Base-by-base conservation (phyloP, 2,888 invertebrate species). In the Atethmia centrago region DNA sequence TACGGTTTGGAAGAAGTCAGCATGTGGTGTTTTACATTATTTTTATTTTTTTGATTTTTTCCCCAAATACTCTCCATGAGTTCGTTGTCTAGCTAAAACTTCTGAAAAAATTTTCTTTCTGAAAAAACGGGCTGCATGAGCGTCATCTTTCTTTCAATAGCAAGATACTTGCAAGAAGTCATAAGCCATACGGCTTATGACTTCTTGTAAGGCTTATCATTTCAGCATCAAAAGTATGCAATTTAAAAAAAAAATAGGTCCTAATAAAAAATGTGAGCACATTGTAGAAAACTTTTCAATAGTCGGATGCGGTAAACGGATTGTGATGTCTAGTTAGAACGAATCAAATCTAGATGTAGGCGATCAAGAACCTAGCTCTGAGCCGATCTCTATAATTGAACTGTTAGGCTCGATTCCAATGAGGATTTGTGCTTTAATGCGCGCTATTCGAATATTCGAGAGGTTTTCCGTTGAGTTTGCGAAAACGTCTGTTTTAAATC, bases 251-350 rank as follows among this genome's bases (percentile, higher is more conserved):
- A 55, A 42, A 2, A 12, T 5, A 16, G n/a, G 47, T 69, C 49
- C 51, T 70, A 59, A 36, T 64, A 56, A 62, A 68, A 74, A 76
- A 69, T 78, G 67, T 89, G 90, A 49, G 74, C 19, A 80, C 92
- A 94, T 82, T 95, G 91, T 94, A 82, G 94, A 92, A 64, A 78
- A 75, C 67, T 87, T 93, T 94, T 94, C 94, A 95, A 94, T 94
- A 92, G 91, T 92, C 89, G 91, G 90, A 89, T 91, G 93, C 92
- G 90, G 93, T 93, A 92, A 95, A 93, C 93, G 93, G 93, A 93
- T 93, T 92, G 94, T 92, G 92, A 93, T 92, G 93, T 93, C 94
- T 94, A 94, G 93, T 94, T 94, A 93, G 92, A 93, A 94, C 91
- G 92, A 94, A 93, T 94, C 93, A 94, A 93, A 94, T 95, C 94